Evolutionary conservation across 2,888 invertebrate genomes (phyloP).

Genomic region (Ceraclea dissimilis): DNA sequence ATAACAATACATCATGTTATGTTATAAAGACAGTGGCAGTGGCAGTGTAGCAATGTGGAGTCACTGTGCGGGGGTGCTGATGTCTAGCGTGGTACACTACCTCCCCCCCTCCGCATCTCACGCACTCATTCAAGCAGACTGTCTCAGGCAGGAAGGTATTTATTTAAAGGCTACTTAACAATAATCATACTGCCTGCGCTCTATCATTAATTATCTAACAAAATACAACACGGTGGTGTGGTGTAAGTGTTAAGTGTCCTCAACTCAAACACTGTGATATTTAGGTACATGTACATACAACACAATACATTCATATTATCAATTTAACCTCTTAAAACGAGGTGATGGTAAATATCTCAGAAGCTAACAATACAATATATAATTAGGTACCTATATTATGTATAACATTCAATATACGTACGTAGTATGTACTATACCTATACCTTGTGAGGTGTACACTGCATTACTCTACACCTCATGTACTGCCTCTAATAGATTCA

Average conservation of each 20-base stretch:
- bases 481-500: no score
- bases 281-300: no score
- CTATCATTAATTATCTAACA: no score
- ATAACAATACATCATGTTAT: conserved; percentile 1
- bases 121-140: conserved; percentile 1
- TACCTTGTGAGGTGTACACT: not conserved
- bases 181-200: not conserved
- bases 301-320: no score
- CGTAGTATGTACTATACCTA: not conserved
- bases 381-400: not conserved
- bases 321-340: conserved; percentile 24
- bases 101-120: no score
- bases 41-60: no score
- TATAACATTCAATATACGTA: not conserved
- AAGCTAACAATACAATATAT: conserved; percentile 2
- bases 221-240: no score
- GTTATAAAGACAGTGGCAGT: not conserved
- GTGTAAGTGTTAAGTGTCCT: no score
- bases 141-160: conserved; percentile 1
- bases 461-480: no score
- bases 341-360: conserved; percentile 15
- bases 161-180: conserved; percentile 1
- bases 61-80: no score
- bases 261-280: no score
- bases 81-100: no score